Base-by-base conservation (phyloP, 2,113 vertebrate genomes). In the Muntiacus reevesi region DNA sequence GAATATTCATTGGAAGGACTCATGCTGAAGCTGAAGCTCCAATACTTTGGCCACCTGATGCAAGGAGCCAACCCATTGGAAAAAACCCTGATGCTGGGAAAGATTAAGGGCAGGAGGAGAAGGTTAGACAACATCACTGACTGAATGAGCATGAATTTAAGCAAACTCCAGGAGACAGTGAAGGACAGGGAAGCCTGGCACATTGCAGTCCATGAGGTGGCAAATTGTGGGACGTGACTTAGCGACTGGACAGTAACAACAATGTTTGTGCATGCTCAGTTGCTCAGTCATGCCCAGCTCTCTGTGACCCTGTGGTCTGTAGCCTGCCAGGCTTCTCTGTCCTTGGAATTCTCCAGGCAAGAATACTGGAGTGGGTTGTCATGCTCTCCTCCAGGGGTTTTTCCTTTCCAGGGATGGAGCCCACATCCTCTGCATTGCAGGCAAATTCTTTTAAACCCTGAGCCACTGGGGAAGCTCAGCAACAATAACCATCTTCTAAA, bases 61-160 rank as follows among this genome's bases (percentile, higher is more conserved):
- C 0, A 5, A n/a, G 23, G n/a, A n/a, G n/a, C 67, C 0, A 1
- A 71, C n/a, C 1, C n/a, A 36, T 6, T 23, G 10, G 67, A 40
- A 71, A 71, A 71, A 19, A 40, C 67, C 67, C 67, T 71, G n/a
- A 40, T 40, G 67, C 67, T 71, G 67, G n/a, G 19, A 40, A 40
- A 71, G 67, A 71, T 12, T 40, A 10, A 71, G n/a, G n/a, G 67
- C 10, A 71, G 9, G 19, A 71, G n/a, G n/a, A 71, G 67, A 71
- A 40, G 9, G 67, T 71, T 71, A 71, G 64, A 40, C 10, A 71
- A n/a, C 19, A 40, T 71, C n/a, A 23, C 5, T 40, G 67, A 71
- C 19, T 71, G 67, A 71, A 71, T 40, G 67, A 71, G 40, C 67
- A 71, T 23, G n/a, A 71, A 71, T 71, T 23, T 40, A 40, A 71